Evolutionary conservation across 1,140 invertebrate species (phyloP), one percentile per base, ranked within the genome.

Genomic region (Magallana gigas): DNA sequence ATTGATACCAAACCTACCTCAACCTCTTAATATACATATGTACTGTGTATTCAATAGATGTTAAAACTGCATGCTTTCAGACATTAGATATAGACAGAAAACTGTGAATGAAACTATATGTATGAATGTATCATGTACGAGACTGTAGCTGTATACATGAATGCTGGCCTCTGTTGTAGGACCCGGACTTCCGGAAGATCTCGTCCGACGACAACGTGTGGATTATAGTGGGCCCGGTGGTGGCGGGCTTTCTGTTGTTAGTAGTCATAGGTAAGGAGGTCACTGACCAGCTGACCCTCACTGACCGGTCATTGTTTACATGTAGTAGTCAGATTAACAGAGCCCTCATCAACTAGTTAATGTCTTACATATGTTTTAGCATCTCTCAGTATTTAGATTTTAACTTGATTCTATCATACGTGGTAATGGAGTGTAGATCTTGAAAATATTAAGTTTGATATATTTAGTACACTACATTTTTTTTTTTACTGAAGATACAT

Each of bases 201-300:
- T 84, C 83, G 29, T 57, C 84, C 12, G 85, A 90, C 68, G 87
- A 92, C 85, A 90, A 90, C 64, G 88, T 88, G 29, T 92, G 97
- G 83, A 97, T 97, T 90, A 96, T 98, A 29, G 96, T 97, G 58
- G 97, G 97, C 2, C 96, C 97, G 14, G 95, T 97, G 57, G 96
- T 97, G 8, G 96, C 96, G 18, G 94, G 97, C n/a, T 93, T 97
- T 18, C 90, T 97, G 0, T 95, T 96, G 23, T 95, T 96, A 12
- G 87, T 92, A 81, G 86, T 91, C 56, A 88, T 93, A 68, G 90
- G 91, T 93, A 90, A 90, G 90, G 88, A n/a, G 57, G 71, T n/a
- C 71, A 57, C 16, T 71, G 71, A 48, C 36, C 36, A 48, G 36
- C 36, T 48, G 5, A 48, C 62, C 18, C 14, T 64, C 36, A 48